Base-by-base conservation (phyloP, 2,888 invertebrate genomes). In the Drosophila paramelanica region DNA sequence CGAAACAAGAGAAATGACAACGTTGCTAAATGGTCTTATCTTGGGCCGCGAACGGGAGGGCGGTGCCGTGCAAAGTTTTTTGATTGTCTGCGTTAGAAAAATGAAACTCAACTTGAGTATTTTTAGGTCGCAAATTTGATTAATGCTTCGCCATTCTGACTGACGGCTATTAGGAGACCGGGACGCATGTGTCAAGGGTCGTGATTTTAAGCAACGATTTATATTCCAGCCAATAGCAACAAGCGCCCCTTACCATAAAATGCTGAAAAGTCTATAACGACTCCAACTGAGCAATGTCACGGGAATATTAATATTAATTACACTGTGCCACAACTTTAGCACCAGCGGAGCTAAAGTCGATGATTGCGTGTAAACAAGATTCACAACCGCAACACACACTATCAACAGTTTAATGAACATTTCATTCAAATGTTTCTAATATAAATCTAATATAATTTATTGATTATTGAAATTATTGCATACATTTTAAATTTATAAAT, bases 21-120 rank as follows among this genome's bases (percentile, higher is more conserved):
- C 84, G 88, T 88, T 86, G 84, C 84, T 88, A 85, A 85, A 85
- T 83, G 87, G 88, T 83, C 84, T 88, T 85, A 85, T 85, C 84
- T 60, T 59, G 10, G 33, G 51, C 20, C 43, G 25, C 20, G 57
- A 14, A 38, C 39, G 51, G 17, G 45, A 31, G 42, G 14, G 27
- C 27, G 13, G 36, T 46, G 81, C 67, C 59, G 67, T 70, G 74
- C 56, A 79, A 85, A 85, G 67, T 88, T 82, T 79, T 87, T 81
- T 82, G 81, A 81, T 81, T 82, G 88, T 88, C 76, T 82, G 70
- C 70, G 55, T 78, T 77, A 69, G 71, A 67, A 77, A 79, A 79
- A 77, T 59, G 73, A 62, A 64, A 72, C 72, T 61, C 65, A 64
- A 80, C 71, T 89, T 66, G 81, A 78, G 58, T 69, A 88, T 83